Evolutionary conservation across 2,797 vertebrate species (phyloP).

Genomic region (Danio albolineatus): DNA sequence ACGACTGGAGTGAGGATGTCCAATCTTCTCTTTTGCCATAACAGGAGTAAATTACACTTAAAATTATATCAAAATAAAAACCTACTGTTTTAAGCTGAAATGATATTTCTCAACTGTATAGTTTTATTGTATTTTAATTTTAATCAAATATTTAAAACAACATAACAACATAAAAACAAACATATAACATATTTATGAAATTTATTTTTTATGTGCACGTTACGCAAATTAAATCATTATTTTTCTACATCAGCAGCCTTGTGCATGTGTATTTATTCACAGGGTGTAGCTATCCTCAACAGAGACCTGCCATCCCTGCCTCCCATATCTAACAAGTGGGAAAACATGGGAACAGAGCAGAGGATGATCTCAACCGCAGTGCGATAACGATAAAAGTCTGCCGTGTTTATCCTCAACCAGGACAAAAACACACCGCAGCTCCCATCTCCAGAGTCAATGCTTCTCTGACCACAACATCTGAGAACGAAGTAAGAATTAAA

Average conservation of each 20-base stretch:
- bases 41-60: not conserved
- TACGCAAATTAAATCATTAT: not conserved
- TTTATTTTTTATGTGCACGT: not conserved
- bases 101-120: not conserved
- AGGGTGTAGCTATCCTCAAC: not conserved
- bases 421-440: slow-evolving; percentile 7
- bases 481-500: not conserved
- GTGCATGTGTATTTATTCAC: not conserved
- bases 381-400: slow-evolving; percentile 29
- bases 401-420: slow-evolving; percentile 10
- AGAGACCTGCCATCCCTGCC: not conserved
- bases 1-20: not conserved
- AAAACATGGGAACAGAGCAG: slow-evolving; percentile 31
- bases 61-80: no score
- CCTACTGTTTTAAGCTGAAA: not conserved
- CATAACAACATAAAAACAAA: no score
- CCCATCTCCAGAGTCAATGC: not conserved
- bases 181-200: not conserved
- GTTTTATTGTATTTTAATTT: not conserved
- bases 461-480: not conserved
- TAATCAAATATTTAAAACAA: no score
- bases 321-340: not conserved
- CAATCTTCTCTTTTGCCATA: not conserved
- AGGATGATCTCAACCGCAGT: slow-evolving; percentile 17
- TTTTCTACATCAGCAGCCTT: not conserved